Evolutionary conservation across 1,140 invertebrate species (phyloP).

Genomic region (Pogonognathellus flavescens): DNA sequence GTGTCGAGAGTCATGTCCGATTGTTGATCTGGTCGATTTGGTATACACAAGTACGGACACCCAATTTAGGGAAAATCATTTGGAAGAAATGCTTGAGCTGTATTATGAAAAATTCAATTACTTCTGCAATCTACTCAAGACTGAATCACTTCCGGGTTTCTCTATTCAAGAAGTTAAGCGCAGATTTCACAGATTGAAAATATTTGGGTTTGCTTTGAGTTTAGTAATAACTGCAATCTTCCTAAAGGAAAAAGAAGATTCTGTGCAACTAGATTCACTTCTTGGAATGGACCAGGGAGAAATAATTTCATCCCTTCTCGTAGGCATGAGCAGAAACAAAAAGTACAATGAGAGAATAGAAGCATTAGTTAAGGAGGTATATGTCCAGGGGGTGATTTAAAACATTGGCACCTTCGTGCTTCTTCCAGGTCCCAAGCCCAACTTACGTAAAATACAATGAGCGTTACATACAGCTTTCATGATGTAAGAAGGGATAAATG

Average conservation of each 20-base stretch:
- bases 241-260: background rate
- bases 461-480: too few relatives aligned
- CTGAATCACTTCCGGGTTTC: background rate
- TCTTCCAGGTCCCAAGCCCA: too few relatives aligned
- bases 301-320: background rate
- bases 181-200: background rate
- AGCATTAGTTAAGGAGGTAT: too few relatives aligned
- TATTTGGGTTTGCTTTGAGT: background rate
- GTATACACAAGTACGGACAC: conserved; percentile 56
- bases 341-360: too few relatives aligned
- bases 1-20: conserved; percentile 42
- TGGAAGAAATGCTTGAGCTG: conserved; percentile 42
- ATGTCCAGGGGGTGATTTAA: too few relatives aligned
- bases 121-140: background rate
- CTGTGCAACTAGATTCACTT: background rate
- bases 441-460: too few relatives aligned
- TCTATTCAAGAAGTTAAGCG: background rate
- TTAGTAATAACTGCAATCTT: background rate
- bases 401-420: too few relatives aligned
- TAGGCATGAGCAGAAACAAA: conserved; percentile 3
- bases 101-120: conserved; percentile 52
- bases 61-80: conserved; percentile 42
- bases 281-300: background rate
- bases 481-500: too few relatives aligned
- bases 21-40: conserved; percentile 54